Percentiles rank a stretch among this genome's conserved stretches.
These are phyloP conservation scores for Bombus ignitus DNA, from an alignment of 1,140 invertebrate genomes.

Conservation along the genomic window DNA sequence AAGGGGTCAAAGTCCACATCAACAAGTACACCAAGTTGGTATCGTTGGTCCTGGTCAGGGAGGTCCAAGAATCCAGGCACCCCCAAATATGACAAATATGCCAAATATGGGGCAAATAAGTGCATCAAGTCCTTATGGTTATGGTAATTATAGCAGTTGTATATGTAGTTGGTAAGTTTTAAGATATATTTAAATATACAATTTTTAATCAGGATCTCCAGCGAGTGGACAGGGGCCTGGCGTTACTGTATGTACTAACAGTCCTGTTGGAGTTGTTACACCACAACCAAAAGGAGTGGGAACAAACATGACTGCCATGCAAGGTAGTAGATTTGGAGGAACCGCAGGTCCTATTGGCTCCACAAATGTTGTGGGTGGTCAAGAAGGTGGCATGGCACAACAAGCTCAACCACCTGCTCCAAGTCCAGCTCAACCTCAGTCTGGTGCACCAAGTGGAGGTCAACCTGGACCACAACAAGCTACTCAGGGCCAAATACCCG, in stretches of 20 bases:
- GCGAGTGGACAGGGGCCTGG: slow-evolving; percentile 77
- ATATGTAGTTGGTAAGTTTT: background rate
- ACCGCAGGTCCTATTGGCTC: slow-evolving; percentile 80
- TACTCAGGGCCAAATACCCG: slow-evolving; percentile 84
- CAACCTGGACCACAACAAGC: slow-evolving; percentile 88
- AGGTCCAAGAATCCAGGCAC: slow-evolving; percentile 84
- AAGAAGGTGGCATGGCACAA: slow-evolving; percentile 85
- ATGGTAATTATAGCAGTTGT: slow-evolving; percentile 74
- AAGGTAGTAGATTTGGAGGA: slow-evolving; percentile 79
- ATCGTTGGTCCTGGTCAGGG: slow-evolving; percentile 80
- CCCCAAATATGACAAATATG: slow-evolving; percentile 79
- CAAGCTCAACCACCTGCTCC: slow-evolving; percentile 87
- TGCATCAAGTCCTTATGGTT: slow-evolving; percentile 83
- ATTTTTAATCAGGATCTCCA: slow-evolving; percentile 69
- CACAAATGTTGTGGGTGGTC: slow-evolving; percentile 76
- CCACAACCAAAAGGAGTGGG: slow-evolving; percentile 83
- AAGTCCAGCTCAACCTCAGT: slow-evolving; percentile 87
- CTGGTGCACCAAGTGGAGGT: slow-evolving; percentile 86
- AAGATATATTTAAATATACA: background rate
- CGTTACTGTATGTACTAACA: slow-evolving; percentile 77
- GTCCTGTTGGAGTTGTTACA: slow-evolving; percentile 83
- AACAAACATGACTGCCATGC: slow-evolving; percentile 78
- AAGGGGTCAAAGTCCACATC: slow-evolving; percentile 80
- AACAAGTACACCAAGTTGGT: slow-evolving; percentile 78
- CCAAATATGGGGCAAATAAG: slow-evolving; percentile 80